A percentile compares a stretch with the other conserved stretches of the same genome.
phyloP scores from a whole-genome alignment of 2,888 invertebrate genomes.

The Branchellion lobata region DNA sequence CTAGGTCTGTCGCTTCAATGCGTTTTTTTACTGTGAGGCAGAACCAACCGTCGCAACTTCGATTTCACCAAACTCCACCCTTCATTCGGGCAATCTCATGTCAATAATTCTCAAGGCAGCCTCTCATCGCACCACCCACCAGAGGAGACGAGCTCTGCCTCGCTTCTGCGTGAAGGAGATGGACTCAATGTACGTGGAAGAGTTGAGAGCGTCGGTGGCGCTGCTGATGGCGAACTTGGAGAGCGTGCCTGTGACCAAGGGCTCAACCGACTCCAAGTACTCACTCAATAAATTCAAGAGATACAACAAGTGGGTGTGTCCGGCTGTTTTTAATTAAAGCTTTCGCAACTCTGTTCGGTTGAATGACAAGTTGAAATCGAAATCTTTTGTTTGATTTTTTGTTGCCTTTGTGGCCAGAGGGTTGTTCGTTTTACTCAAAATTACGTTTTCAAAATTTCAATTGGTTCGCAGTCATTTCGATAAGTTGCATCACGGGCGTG shows the following conservation, averaged over 20 bases:
- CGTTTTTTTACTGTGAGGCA: too few species aligned
- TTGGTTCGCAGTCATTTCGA: too few species aligned
- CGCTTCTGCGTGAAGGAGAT: conserved; percentile 99
- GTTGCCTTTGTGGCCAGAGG: not conserved
- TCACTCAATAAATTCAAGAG: conserved; percentile 95
- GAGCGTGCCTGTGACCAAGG: conserved; percentile 96
- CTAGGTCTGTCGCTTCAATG: too few species aligned
- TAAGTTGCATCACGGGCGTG: too few species aligned
- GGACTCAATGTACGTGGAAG: conserved; percentile 98
- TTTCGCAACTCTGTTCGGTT: not conserved
- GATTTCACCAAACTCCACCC: too few species aligned
- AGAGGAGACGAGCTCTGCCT: conserved; percentile 66
- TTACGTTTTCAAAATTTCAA: too few species aligned
- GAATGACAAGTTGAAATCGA: not conserved
- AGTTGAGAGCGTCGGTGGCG: conserved; percentile 94
- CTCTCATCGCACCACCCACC: conserved; percentile 36
- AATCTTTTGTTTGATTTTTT: not conserved
- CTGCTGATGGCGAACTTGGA: conserved; percentile 97
- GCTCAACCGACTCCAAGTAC: conserved; percentile 93
- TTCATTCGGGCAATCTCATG: too few species aligned
- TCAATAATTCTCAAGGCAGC: too few species aligned
- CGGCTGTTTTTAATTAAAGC: not conserved
- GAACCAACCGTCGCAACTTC: too few species aligned
- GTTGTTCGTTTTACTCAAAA: too few species aligned
- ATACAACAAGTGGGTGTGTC: conserved; percentile 80